Conservation (phyloP, 2,113 vertebrate species). For the Oncorhynchus keta region DNA sequence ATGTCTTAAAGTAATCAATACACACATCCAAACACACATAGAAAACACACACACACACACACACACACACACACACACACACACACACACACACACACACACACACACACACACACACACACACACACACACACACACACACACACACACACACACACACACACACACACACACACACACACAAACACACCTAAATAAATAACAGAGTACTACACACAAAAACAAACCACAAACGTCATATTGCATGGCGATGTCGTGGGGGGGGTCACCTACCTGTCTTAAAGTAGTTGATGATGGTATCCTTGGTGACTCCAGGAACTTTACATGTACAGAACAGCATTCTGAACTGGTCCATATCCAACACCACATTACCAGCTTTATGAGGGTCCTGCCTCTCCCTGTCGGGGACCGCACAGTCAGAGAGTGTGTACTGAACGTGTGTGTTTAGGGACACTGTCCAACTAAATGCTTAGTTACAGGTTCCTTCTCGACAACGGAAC, state of each 20-base stretch:
- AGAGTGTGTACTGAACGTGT: neutral
- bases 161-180: too few relatives aligned
- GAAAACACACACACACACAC: too few relatives aligned
- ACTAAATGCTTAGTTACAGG: too few relatives aligned
- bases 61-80: too few relatives aligned
- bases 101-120: too few relatives aligned
- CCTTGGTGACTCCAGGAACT: constrained; percentile 86
- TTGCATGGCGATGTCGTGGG: neutral
- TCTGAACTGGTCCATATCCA: constrained; percentile 94
- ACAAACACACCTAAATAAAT: too few relatives aligned
- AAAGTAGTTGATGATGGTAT: constrained; percentile 83
- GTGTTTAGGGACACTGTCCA: neutral
- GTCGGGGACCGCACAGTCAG: constrained; percentile 20
- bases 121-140: too few relatives aligned
- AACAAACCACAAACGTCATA: neutral
- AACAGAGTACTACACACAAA: neutral
- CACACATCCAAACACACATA: too few relatives aligned
- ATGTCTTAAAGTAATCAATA: too few relatives aligned
- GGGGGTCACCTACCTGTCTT: constrained; percentile 80
- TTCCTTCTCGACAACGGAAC: too few relatives aligned
- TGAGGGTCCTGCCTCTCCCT: constrained; percentile 86
- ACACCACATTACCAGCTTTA: constrained; percentile 71
- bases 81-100: too few relatives aligned
- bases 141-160: too few relatives aligned
- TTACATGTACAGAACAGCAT: constrained; percentile 93